Evolutionary conservation across 2,888 invertebrate genomes (phyloP).

Genomic region (Pollenia griseotomentosa): DNA sequence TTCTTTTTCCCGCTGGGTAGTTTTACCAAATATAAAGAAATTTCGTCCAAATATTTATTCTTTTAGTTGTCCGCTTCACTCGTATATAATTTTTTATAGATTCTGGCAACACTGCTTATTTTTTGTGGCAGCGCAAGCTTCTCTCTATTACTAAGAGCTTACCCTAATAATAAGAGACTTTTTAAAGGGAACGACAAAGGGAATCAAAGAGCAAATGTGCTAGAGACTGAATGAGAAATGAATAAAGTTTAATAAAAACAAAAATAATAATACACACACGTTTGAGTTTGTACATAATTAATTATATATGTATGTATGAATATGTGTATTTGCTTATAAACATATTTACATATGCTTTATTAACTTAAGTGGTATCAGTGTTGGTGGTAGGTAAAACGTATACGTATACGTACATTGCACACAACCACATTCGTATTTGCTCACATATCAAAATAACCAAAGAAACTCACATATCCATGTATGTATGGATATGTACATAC

Average conservation of each 20-base stretch:
- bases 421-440: neutral
- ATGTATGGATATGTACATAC: neutral
- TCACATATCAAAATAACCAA: constrained; percentile 8
- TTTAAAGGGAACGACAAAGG: neutral
- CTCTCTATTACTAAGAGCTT: constrained; percentile 11
- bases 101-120: too few relatives aligned
- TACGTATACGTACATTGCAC: neutral
- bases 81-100: too few relatives aligned
- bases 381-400: constrained; percentile 16
- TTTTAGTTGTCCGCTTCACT: too few relatives aligned
- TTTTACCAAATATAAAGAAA: too few relatives aligned
- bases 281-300: constrained; percentile 45
- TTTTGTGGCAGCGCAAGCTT: neutral
- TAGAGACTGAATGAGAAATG: neutral
- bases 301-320: constrained; percentile 17
- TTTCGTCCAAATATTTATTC: too few relatives aligned
- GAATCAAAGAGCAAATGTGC: neutral
- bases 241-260: neutral
- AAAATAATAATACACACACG: neutral
- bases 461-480: neutral
- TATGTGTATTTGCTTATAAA: neutral
- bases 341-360: neutral
- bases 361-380: constrained; percentile 5
- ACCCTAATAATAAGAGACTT: neutral
- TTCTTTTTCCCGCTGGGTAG: too few relatives aligned